Evolutionary conservation across 2,888 invertebrate genomes (phyloP).

Genomic region (Drosophila parthenogenetica): DNA sequence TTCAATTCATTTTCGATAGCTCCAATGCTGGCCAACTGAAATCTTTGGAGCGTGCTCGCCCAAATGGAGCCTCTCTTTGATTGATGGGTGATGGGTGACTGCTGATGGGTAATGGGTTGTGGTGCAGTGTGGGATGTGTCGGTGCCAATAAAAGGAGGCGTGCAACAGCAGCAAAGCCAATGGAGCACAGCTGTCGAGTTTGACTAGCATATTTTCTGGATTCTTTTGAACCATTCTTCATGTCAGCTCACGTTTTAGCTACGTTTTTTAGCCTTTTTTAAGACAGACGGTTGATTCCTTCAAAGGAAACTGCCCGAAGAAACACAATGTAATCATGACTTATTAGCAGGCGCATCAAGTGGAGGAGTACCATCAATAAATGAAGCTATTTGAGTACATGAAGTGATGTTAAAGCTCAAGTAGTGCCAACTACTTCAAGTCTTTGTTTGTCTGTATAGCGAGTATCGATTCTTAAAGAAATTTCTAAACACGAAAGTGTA

Average conservation of each 20-base stretch:
- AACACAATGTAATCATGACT: slow-evolving; percentile 42
- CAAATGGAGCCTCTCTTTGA: slow-evolving; percentile 37
- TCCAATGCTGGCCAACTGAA: slow-evolving; percentile 43
- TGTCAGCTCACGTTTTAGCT: slow-evolving; percentile 40
- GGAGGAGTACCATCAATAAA: slow-evolving; percentile 16
- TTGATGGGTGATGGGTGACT: slow-evolving; percentile 36
- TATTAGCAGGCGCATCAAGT: slow-evolving; percentile 34
- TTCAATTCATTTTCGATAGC: slow-evolving; percentile 45
- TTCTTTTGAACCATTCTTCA: slow-evolving; percentile 23
- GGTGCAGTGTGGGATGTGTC: too few species aligned
- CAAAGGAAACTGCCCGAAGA: slow-evolving; percentile 16
- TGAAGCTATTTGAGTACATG: slow-evolving; percentile 9
- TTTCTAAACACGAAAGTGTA: background rate
- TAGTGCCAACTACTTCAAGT: too few species aligned
- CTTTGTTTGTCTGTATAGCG: too few species aligned
- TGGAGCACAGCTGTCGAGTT: slow-evolving; percentile 40
- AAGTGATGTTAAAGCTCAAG: background rate
- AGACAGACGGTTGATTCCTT: slow-evolving; percentile 8
- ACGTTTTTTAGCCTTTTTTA: slow-evolving; percentile 12
- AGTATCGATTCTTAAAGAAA: background rate
- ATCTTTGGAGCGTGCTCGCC: slow-evolving; percentile 22
- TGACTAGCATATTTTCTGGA: slow-evolving; percentile 49
- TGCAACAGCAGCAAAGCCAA: background rate
- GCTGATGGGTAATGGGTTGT: too few species aligned
- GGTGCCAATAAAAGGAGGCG: too few species aligned